A percentile compares a stretch with the other conserved stretches of the same genome.
These are phyloP conservation scores for Neofelis nebulosa DNA, from an alignment of 2,113 vertebrate species.

Conservation along the genomic window DNA sequence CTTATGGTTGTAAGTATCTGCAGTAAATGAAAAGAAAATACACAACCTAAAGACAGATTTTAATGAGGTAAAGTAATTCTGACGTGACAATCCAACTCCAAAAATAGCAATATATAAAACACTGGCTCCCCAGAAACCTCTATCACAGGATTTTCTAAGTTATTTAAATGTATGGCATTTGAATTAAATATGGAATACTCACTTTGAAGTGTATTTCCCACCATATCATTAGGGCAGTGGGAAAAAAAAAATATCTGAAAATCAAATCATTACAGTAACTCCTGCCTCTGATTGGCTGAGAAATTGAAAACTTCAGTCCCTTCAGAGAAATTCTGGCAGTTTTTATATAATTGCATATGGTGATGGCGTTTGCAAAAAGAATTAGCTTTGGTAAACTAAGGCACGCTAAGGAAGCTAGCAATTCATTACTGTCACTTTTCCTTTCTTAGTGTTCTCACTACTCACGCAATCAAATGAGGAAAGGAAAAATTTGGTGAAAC, in stretches of 20 bases:
- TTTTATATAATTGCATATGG: background rate
- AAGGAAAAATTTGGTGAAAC: background rate
- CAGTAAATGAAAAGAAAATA: slow-evolving; percentile 24
- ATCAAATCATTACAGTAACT: slow-evolving; percentile 11
- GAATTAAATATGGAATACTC: background rate
- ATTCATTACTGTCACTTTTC: background rate
- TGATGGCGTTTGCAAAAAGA: background rate
- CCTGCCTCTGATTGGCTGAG: background rate
- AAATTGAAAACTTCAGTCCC: background rate
- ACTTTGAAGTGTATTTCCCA: slow-evolving; percentile 9
- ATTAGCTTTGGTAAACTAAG: background rate
- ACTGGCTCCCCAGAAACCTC: background rate
- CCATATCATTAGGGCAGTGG: slow-evolving; percentile 11
- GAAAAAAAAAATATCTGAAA: background rate
- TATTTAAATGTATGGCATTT: slow-evolving; percentile 22
- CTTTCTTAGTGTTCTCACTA: background rate
- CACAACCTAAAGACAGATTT: background rate
- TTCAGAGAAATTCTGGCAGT: background rate
- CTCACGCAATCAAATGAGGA: background rate
- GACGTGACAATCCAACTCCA: background rate
- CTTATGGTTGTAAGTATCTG: background rate
- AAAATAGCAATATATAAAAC: slow-evolving; percentile 16
- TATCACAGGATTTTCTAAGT: slow-evolving; percentile 24
- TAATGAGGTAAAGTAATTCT: slow-evolving; percentile 52
- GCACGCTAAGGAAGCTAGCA: background rate